Base-by-base conservation (phyloP, 2,797 vertebrate genomes). In the Pelodytes ibericus region DNA sequence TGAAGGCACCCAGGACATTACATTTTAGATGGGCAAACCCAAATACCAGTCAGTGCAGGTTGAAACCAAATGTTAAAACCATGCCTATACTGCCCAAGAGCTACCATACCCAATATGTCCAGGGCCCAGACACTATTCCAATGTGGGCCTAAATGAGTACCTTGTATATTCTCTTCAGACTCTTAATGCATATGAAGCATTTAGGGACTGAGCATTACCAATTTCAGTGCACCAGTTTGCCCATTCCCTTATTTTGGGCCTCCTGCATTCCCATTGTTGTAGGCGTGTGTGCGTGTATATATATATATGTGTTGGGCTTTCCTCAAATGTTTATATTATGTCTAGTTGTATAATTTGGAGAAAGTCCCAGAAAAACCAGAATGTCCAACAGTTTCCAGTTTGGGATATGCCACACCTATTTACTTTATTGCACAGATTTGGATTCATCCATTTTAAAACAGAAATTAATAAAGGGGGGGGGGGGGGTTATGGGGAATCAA, bases 291-390 rank as follows among this genome's bases (percentile, higher is more conserved):
- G n/a, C n/a, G n/a, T n/a, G n/a, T n/a, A 73, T 25, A 72, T 73
- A 64, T 47, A 53, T 56, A 72, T 72, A 30, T 71, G 56, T 44
- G 72, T 15, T 29, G 11, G 26, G 25, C 36, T 74, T 74, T 51
- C 49, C 47, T 65, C 49, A 66, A 58, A 44, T 47, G 51, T 73
- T 73, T 73, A 63, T 72, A 63, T 72, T 72, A 73, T 73, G 71
- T 73, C 71, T 73, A 73, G 47, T 56, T 53, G 60, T 51, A 61
- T 64, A 64, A 64, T 39, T 56, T 64, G 60, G 60, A 56, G 71
- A 73, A 64, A 29, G 60, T 73, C 49, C 60, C 49, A 73, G 30
- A 73, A 56, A 22, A 18, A 64, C 41, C 44, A 36, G 51, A 63
- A 11, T 7, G 69, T 33, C 7, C 16, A 7, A 26, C 2, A n/a